These are phyloP conservation scores for Hypomecis punctinalis DNA, from an alignment of 2,888 invertebrate genomes.

Conservation along the genomic window DNA sequence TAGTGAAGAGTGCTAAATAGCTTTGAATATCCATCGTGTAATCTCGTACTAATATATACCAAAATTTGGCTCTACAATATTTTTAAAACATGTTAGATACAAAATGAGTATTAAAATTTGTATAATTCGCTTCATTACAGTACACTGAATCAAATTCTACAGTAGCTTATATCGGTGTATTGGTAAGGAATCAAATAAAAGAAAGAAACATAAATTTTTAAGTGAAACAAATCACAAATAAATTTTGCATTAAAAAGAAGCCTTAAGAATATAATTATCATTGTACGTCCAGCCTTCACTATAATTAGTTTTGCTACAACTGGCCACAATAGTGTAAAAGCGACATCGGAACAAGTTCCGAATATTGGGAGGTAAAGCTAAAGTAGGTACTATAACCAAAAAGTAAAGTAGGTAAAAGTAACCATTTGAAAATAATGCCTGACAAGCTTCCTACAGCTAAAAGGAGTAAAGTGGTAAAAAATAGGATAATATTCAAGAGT, in stretches of 20 bases:
- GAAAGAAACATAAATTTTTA: slow-evolving; percentile 8
- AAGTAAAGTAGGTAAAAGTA: slow-evolving; percentile 41
- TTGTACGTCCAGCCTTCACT: slow-evolving; percentile 71
- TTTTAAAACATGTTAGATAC: slow-evolving; percentile 27
- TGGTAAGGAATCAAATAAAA: slow-evolving; percentile 5
- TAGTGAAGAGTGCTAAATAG: too few species aligned
- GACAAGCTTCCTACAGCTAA: slow-evolving; percentile 70
- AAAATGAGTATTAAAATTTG: slow-evolving; percentile 46
- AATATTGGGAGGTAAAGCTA: slow-evolving; percentile 46
- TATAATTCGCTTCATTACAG: slow-evolving; percentile 19
- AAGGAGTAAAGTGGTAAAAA: slow-evolving; percentile 69
- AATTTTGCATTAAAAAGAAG: slow-evolving; percentile 46
- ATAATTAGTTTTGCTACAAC: slow-evolving; percentile 78
- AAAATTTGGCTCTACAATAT: not conserved
- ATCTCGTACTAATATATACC: too few species aligned
- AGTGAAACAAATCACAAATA: slow-evolving; percentile 25
- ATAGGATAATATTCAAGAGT: slow-evolving; percentile 69
- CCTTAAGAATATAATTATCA: slow-evolving; percentile 56
- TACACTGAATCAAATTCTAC: slow-evolving; percentile 25
- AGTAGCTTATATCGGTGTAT: slow-evolving; percentile 31
- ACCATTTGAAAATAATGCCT: slow-evolving; percentile 55
- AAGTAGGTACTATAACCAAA: slow-evolving; percentile 43
- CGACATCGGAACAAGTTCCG: slow-evolving; percentile 64
- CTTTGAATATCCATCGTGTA: too few species aligned
- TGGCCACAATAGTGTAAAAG: slow-evolving; percentile 78